These are phyloP conservation scores for Eumaeus atala DNA, from an alignment of 1,140 invertebrate species.

Conservation along the genomic window DNA sequence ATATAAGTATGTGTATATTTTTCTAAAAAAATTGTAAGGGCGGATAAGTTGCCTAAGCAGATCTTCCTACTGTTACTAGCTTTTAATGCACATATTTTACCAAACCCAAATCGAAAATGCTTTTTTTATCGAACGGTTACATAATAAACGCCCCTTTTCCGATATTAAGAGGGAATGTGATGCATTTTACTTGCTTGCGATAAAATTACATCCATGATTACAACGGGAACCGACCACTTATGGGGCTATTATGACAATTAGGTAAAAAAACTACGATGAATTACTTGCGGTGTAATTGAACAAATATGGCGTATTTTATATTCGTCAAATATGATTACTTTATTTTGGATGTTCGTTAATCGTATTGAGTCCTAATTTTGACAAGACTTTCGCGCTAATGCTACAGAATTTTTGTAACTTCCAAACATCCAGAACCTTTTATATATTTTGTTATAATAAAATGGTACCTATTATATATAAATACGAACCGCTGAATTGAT, in stretches of 20 bases:
- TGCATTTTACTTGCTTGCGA: conserved; percentile 39
- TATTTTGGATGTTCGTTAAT: neutral
- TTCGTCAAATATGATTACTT: neutral
- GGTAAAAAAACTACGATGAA: conserved; percentile 36
- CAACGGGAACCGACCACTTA: conserved; percentile 38
- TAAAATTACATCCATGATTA: conserved; percentile 56
- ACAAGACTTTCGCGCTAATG: too few relatives aligned
- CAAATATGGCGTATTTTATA: neutral
- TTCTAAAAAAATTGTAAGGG: too few relatives aligned
- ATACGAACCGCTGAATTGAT: too few relatives aligned
- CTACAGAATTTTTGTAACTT: too few relatives aligned
- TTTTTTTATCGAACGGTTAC: conserved; percentile 20
- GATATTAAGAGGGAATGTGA: conserved; percentile 38
- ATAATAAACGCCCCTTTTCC: conserved; percentile 19
- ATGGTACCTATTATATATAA: too few relatives aligned
- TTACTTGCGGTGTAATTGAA: conserved; percentile 23
- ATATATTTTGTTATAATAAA: too few relatives aligned
- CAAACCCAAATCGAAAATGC: too few relatives aligned
- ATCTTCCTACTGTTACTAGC: too few relatives aligned
- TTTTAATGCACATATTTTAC: too few relatives aligned
- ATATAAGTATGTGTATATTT: too few relatives aligned
- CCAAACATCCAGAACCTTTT: too few relatives aligned
- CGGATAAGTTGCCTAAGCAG: too few relatives aligned
- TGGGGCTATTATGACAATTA: conserved; percentile 43
- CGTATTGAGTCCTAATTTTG: neutral